These are phyloP conservation scores for Dendroctonus ponderosae DNA, from an alignment of 1,140 invertebrate species.

Conservation along the genomic window DNA sequence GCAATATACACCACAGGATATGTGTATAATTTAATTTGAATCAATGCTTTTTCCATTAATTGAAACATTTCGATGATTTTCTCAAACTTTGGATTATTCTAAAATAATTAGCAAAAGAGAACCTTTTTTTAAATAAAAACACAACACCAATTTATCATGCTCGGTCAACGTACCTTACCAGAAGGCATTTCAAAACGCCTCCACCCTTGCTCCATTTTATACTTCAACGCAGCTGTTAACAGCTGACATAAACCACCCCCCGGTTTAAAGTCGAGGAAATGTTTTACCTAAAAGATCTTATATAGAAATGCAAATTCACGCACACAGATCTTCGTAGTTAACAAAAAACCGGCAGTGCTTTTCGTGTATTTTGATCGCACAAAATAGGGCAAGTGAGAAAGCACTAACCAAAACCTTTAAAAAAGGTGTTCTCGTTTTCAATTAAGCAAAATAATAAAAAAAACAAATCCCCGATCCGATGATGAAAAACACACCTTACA, in stretches of 20 bases:
- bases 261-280: constrained; percentile 93
- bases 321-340: too few relatives aligned
- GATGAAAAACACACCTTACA: too few relatives aligned
- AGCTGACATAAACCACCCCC: constrained; percentile 90
- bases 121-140: constrained; percentile 32
- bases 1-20: constrained; percentile 79
- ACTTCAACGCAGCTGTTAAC: constrained; percentile 89
- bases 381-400: too few relatives aligned
- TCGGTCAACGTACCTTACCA: constrained; percentile 62
- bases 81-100: constrained; percentile 87
- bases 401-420: too few relatives aligned
- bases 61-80: constrained; percentile 93
- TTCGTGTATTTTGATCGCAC: too few relatives aligned
- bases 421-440: too few relatives aligned
- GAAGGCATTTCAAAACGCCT: constrained; percentile 87
- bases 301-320: not conserved
- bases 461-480: too few relatives aligned
- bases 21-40: constrained; percentile 76
- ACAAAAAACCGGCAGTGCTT: too few relatives aligned
- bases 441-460: too few relatives aligned
- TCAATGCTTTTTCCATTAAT: constrained; percentile 83
- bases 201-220: constrained; percentile 95
- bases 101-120: constrained; percentile 50
- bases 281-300: constrained; percentile 48
- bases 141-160: constrained; percentile 25